Conservation (phyloP, 2,888 invertebrate genomes). For the Phlogophora meticulosa region DNA sequence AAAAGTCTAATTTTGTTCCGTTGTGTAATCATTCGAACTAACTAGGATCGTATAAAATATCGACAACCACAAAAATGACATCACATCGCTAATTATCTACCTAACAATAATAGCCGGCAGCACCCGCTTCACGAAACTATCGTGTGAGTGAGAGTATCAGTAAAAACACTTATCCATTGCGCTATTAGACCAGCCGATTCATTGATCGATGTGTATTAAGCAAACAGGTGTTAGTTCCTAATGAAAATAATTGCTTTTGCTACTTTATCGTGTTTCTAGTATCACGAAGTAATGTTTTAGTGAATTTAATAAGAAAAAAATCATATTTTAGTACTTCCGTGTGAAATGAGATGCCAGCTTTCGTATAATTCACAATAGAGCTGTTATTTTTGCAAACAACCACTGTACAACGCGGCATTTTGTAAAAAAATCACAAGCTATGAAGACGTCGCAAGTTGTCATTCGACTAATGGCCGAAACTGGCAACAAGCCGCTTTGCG, state of each 20-base stretch:
- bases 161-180: constrained; percentile 13
- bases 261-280: not conserved
- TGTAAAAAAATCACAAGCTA: too few species aligned
- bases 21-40: too few species aligned
- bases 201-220: not conserved
- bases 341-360: constrained; percentile 36
- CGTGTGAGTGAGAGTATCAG: constrained; percentile 12
- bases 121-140: not conserved
- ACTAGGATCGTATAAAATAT: constrained; percentile 4
- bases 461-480: too few species aligned
- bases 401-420: too few species aligned
- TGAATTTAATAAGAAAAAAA: constrained; percentile 10
- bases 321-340: constrained; percentile 27
- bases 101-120: not conserved
- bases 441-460: too few species aligned
- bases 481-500: too few species aligned
- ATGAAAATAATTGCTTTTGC: not conserved
- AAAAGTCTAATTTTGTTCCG: too few species aligned
- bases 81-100: not conserved
- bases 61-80: not conserved
- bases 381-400: constrained; percentile 30
- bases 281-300: constrained; percentile 6
- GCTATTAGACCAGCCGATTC: constrained; percentile 12
- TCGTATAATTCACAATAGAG: constrained; percentile 31
- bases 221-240: not conserved